phyloP scores from a whole-genome alignment of 2,113 vertebrate species.

The Marcusenius ussheri region DNA sequence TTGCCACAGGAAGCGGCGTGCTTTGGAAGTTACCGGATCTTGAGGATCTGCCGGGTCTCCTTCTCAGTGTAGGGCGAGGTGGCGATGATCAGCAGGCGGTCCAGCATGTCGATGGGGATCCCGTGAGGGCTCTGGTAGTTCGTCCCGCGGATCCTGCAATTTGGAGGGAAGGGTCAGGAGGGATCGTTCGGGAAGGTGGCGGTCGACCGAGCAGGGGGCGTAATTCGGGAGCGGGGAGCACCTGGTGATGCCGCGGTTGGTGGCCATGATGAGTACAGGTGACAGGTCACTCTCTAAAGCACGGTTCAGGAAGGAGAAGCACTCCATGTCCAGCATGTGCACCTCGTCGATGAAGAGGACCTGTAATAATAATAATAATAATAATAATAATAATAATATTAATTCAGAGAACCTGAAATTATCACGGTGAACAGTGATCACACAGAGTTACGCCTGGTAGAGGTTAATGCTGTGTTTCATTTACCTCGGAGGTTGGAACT shows the following conservation, averaged over 20 bases:
- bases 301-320: conserved; percentile 87
- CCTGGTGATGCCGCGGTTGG: conserved; percentile 87
- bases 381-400: too few species aligned
- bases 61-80: conserved; percentile 84
- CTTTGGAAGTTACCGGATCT: conserved; percentile 66
- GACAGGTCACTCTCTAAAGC: conserved; percentile 85
- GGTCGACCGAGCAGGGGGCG: not conserved
- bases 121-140: conserved; percentile 88
- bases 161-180: not conserved
- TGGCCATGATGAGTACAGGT: conserved; percentile 88
- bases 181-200: too few species aligned
- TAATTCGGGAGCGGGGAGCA: conserved; percentile 30
- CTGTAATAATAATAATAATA: conserved; percentile 41
- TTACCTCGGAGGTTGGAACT: too few species aligned
- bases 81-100: conserved; percentile 81
- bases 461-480: too few species aligned
- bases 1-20: not conserved
- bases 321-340: conserved; percentile 91
- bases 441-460: not conserved
- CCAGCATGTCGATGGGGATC: conserved; percentile 82
- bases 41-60: conserved; percentile 83
- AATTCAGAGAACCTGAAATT: not conserved
- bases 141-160: conserved; percentile 77
- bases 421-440: not conserved
- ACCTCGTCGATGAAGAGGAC: conserved; percentile 91